phyloP scores from a whole-genome alignment of 2,113 vertebrate genomes.

The Sapayoa aenigma region DNA sequence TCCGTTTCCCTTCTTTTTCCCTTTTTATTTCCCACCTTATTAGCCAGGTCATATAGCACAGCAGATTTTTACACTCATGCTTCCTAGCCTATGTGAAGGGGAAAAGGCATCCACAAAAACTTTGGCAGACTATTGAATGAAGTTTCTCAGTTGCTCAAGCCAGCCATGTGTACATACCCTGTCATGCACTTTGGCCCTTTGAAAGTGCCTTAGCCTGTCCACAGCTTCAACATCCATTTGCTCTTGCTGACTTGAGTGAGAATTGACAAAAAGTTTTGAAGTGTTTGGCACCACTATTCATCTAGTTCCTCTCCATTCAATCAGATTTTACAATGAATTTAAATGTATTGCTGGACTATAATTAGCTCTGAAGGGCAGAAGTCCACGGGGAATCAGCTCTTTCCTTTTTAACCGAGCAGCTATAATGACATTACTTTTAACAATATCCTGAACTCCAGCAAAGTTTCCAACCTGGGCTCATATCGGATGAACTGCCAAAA shows the following conservation, averaged over 20 bases:
- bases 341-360: neutral
- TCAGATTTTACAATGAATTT: constrained; percentile 29
- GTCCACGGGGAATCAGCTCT: neutral
- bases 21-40: neutral
- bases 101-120: neutral
- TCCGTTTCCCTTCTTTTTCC: neutral
- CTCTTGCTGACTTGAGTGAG: neutral
- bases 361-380: neutral
- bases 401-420: neutral
- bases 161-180: fast-evolving
- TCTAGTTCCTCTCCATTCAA: neutral
- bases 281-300: neutral
- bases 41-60: neutral
- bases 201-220: neutral
- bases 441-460: neutral
- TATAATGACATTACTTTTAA: neutral
- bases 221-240: neutral
- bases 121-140: neutral
- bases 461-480: neutral
- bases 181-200: neutral
- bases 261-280: neutral
- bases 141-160: neutral
- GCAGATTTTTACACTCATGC: neutral
- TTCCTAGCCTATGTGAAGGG: neutral
- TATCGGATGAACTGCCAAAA: neutral